Conservation (phyloP, 2,113 vertebrate genomes). For the Chrysemys picta region DNA sequence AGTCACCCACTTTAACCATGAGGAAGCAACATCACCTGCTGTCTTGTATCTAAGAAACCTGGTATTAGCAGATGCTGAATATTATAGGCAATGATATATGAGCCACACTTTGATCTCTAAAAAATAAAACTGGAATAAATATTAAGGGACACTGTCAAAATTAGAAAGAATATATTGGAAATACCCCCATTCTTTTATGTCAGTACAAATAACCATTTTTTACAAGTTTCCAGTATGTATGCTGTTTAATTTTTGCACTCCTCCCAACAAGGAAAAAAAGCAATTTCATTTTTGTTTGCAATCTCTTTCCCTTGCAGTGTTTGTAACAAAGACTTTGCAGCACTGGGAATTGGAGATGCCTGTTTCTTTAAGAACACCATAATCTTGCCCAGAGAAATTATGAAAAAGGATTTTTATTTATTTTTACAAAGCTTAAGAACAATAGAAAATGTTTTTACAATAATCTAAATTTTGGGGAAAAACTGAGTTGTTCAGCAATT, state of each 20-base stretch:
- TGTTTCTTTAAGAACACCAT: not conserved
- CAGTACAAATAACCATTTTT: not conserved
- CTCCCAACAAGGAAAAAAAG: slow-evolving; percentile 31
- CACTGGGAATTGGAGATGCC: not conserved
- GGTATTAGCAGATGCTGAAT: accelerated
- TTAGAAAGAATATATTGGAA: not conserved
- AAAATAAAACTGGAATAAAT: not conserved
- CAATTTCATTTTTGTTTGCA: slow-evolving; percentile 42
- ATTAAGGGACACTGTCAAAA: not conserved
- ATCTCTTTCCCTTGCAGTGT: not conserved
- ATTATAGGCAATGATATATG: not conserved
- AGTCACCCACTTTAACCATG: not conserved
- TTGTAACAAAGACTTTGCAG: not conserved
- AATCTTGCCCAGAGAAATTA: not conserved
- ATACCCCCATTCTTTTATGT: accelerated
- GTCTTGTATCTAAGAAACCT: accelerated
- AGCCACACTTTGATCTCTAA: not conserved
- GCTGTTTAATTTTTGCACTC: not conserved
- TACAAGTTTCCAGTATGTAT: not conserved
- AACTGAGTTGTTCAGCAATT: not conserved
- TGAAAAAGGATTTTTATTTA: not conserved
- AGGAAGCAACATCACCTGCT: not conserved
- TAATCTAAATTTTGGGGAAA: not conserved
- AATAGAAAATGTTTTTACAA: not conserved
- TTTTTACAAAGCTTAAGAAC: not conserved